Evolutionary conservation across 2,113 vertebrate genomes (phyloP), one percentile per base, ranked within the genome.

Genomic region (Gymnogyps californianus): DNA sequence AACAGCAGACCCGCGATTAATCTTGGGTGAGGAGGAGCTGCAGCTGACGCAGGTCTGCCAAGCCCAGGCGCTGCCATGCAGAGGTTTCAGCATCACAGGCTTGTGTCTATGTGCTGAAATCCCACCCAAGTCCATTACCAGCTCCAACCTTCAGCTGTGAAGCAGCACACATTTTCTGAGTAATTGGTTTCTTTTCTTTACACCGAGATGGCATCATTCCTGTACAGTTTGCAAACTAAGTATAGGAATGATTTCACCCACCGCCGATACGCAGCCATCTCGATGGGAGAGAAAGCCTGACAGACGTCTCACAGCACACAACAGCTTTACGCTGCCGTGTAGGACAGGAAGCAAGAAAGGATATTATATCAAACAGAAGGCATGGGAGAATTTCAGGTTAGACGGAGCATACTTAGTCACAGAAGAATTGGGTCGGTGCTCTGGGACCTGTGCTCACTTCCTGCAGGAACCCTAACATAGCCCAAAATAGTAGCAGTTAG

Each of bases 281-380:
- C 6, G 4, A 90, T 66, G 82, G 85, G 70, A 96, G 79, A 77
- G 58, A 90, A 72, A 61, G 83, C 77, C 86, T 47, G 93, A 51
- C 82, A 92, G 92, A 57, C 6, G 1, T 62, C 84, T 67, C 72
- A 28, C 62, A 87, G 88, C 57, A 86, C 67, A 87, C 69, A 93
- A 49, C 69, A 55, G 94, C 83, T 90, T 71, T 52, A 44, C 52
- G 80, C 72, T 75, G 66, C 76, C 4, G 7, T 19, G 83, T 32
- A 76, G 79, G 91, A 79, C 94, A 97, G 96, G 96, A 97, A 94
- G 65, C 58, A 85, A 91, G 91, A 89, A 91, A 95, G 93, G 95
- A 97, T 95, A 85, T 95, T 96, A 69, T 94, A 96, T 91, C 91
- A 95, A 97, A 97, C 89, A 95, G 94, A 77, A 93, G 83, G 87